A percentile compares a stretch with the other conserved stretches of the same genome.
These are phyloP conservation scores for Strigops habroptila DNA, from an alignment of 2,113 vertebrate species.

Conservation along the genomic window DNA sequence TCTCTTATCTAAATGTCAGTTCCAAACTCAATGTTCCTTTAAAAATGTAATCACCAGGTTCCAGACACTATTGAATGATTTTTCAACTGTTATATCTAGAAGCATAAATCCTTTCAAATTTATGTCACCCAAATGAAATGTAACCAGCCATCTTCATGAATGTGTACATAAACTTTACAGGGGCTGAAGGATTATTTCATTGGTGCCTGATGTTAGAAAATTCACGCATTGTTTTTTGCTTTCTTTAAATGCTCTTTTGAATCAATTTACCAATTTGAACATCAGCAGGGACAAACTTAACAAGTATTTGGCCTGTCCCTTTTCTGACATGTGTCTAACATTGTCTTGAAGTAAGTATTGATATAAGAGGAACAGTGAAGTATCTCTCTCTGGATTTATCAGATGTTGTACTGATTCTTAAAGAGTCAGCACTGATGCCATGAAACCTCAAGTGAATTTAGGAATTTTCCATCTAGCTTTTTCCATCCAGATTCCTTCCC, in stretches of 20 bases:
- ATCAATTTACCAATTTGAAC: not conserved
- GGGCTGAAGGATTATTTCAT: not conserved
- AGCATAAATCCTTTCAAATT: slow-evolving; percentile 51
- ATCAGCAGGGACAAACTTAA: not conserved
- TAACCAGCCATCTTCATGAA: not conserved
- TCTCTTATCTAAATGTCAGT: slow-evolving; percentile 54
- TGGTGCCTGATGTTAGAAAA: not conserved
- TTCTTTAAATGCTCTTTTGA: not conserved
- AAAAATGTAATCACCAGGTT: slow-evolving; percentile 62
- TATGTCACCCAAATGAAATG: slow-evolving; percentile 41
- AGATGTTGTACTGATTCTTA: slow-evolving; percentile 21
- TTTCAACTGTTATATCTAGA: slow-evolving; percentile 31
- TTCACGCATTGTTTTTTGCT: not conserved
- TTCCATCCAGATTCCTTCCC: not conserved
- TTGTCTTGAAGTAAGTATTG: slow-evolving; percentile 9
- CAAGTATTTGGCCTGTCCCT: not conserved
- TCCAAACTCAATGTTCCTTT: slow-evolving; percentile 54
- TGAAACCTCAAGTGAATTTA: slow-evolving; percentile 37
- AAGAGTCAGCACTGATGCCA: not conserved
- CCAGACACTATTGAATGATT: slow-evolving; percentile 41
- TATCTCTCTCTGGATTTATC: not conserved
- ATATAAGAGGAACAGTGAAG: not conserved
- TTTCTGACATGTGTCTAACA: not conserved
- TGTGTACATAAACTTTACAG: not conserved
- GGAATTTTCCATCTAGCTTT: not conserved